These are phyloP conservation scores for Dendrocincla tyrannina DNA, from an alignment of 2,797 vertebrate species.

Conservation along the genomic window DNA sequence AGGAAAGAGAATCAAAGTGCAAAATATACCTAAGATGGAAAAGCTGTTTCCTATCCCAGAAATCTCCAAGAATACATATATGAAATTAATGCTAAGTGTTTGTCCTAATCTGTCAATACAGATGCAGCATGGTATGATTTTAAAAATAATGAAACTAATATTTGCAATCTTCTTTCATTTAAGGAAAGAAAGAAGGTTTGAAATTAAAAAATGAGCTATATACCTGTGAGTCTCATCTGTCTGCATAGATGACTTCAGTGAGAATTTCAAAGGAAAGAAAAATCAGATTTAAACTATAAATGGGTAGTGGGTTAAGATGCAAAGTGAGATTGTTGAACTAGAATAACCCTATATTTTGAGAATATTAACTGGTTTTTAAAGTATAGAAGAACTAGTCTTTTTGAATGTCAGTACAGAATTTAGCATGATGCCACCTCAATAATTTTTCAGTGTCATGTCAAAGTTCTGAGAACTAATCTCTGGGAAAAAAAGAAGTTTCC, in stretches of 20 bases:
- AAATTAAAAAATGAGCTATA: not conserved
- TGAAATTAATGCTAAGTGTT: not conserved
- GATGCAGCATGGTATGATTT: not conserved
- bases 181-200: not conserved
- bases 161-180: not conserved
- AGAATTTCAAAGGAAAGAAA: not conserved
- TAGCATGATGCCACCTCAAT: not conserved
- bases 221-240: not conserved
- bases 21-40: not conserved
- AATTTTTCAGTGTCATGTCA: not conserved
- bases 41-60: not conserved
- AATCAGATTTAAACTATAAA: not conserved
- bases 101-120: not conserved
- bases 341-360: not conserved
- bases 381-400: not conserved
- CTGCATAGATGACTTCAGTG: not conserved
- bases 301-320: not conserved
- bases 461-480: not conserved
- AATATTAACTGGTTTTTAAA: not conserved
- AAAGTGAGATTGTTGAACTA: not conserved
- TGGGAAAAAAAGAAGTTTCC: not conserved
- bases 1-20: not conserved
- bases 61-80: not conserved
- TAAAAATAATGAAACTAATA: not conserved
- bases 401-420: not conserved